These are phyloP conservation scores for Myiozetetes cayanensis DNA, from an alignment of 2,113 vertebrate genomes.

Conservation along the genomic window DNA sequence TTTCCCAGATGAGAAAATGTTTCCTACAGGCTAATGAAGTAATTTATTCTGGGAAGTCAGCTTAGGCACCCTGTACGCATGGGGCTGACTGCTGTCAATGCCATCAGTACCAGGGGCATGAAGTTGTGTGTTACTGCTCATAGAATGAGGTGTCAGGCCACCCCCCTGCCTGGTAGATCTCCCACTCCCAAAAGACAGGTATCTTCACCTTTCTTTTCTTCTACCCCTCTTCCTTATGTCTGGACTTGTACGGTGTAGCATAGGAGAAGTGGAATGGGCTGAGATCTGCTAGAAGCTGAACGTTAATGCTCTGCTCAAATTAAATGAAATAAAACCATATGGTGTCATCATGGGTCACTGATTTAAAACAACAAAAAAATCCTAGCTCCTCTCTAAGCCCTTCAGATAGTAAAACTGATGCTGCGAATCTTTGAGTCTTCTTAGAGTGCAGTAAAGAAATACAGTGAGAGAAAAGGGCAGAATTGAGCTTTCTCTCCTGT, in stretches of 20 bases:
- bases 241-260: neutral
- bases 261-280: neutral
- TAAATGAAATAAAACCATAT: slow-evolving; percentile 67
- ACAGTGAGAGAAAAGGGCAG: neutral
- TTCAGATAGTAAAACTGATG: slow-evolving; percentile 38
- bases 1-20: neutral
- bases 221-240: neutral
- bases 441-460: neutral
- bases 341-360: slow-evolving; percentile 64
- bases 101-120: neutral
- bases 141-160: neutral
- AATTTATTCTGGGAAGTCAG: neutral
- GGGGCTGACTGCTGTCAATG: neutral
- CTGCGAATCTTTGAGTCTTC: neutral
- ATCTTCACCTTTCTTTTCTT: neutral
- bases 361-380: slow-evolving; percentile 60
- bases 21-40: neutral
- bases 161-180: neutral
- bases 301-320: slow-evolving; percentile 55
- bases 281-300: slow-evolving; percentile 40
- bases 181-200: neutral
- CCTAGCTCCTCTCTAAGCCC: slow-evolving; percentile 36
- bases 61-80: neutral
- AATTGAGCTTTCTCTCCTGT: neutral
- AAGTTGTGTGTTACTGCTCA: neutral